Evolutionary conservation across 1,140 invertebrate genomes (phyloP).

Genomic region (Leptinotarsa undecemlineata): DNA sequence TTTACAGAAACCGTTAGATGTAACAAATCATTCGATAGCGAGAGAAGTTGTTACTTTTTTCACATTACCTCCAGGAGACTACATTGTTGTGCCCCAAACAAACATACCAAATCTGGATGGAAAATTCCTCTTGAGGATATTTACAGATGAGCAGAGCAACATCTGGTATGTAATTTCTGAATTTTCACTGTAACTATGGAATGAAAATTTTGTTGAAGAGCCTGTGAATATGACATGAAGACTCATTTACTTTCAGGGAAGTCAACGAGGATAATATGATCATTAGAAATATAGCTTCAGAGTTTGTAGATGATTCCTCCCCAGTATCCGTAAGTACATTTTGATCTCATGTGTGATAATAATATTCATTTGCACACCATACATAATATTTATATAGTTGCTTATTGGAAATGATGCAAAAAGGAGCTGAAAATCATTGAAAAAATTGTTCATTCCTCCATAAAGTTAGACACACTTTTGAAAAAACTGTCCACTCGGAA

Average conservation of each 20-base stretch:
- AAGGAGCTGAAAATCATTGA: too few species aligned
- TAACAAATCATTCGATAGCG: constrained; percentile 68
- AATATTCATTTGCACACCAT: too few species aligned
- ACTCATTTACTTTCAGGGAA: constrained; percentile 62
- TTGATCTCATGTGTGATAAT: too few species aligned
- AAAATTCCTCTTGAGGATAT: constrained; percentile 71
- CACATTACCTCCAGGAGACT: constrained; percentile 74
- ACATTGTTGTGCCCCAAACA: constrained; percentile 78
- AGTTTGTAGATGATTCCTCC: constrained; percentile 61
- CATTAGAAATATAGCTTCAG: constrained; percentile 65
- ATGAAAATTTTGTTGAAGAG: neutral
- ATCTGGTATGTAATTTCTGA: constrained; percentile 63
- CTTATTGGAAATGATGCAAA: too few species aligned
- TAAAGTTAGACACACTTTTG: too few species aligned
- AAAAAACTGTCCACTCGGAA: too few species aligned
- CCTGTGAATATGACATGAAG: neutral
- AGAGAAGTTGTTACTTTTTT: constrained; percentile 77
- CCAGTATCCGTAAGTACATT: constrained; percentile 30
- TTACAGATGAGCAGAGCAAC: constrained; percentile 74
- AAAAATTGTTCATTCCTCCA: too few species aligned
- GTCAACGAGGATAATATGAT: constrained; percentile 78
- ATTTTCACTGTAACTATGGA: constrained; percentile 7
- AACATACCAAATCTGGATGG: constrained; percentile 69
- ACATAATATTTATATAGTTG: too few species aligned
- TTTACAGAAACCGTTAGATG: constrained; percentile 67